Percentiles rank a stretch among this genome's conserved stretches.
These are phyloP conservation scores for Spinibarbus caldwelli DNA, from an alignment of 2,797 vertebrate genomes.

Conservation along the genomic window DNA sequence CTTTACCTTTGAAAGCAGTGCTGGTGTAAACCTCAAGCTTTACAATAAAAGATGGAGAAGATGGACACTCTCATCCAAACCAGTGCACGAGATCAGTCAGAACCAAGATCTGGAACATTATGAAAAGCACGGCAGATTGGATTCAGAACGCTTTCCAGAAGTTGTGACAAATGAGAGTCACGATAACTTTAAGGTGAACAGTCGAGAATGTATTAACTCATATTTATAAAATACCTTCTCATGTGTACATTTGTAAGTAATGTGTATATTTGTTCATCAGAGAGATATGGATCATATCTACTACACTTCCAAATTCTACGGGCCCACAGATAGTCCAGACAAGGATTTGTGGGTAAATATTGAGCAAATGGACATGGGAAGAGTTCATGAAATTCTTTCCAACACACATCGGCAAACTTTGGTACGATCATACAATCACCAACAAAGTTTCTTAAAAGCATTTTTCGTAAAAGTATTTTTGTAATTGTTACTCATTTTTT, in stretches of 20 bases:
- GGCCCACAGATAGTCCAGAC: constrained; percentile 79
- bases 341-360: constrained; percentile 89
- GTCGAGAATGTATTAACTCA: constrained; percentile 67
- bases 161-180: constrained; percentile 70
- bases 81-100: constrained; percentile 54
- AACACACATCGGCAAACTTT: constrained; percentile 90
- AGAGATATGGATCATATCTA: constrained; percentile 91
- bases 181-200: constrained; percentile 59
- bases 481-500: neutral
- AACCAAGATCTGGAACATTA: constrained; percentile 62
- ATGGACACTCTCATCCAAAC: constrained; percentile 51
- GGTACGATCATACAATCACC: constrained; percentile 60
- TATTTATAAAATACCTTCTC: neutral
- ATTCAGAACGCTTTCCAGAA: constrained; percentile 62
- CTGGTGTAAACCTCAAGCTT: neutral
- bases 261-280: constrained; percentile 67
- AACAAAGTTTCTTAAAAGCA: neutral
- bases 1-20: constrained; percentile 44
- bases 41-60: constrained; percentile 58
- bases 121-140: constrained; percentile 64
- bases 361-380: constrained; percentile 84
- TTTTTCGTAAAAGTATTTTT: neutral
- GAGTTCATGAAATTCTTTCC: constrained; percentile 86
- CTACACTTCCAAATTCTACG: constrained; percentile 89
- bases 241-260: neutral